Evolutionary conservation across 2,113 vertebrate genomes (phyloP).

Genomic region (Daubentonia madagascariensis): DNA sequence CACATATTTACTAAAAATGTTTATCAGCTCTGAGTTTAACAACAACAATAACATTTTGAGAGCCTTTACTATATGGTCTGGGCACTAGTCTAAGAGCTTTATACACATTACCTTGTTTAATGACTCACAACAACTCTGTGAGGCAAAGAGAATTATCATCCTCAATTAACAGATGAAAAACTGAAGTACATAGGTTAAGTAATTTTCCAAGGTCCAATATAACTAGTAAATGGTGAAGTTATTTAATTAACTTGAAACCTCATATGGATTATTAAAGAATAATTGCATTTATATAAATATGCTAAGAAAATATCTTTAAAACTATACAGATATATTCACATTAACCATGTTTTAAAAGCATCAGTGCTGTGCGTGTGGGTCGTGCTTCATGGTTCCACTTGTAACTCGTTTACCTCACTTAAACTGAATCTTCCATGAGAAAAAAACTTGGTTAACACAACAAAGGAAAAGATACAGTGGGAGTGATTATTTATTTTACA

Average conservation of each 20-base stretch:
- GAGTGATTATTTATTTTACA: background rate
- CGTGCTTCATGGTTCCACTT: background rate
- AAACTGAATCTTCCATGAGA: background rate
- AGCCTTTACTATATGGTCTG: background rate
- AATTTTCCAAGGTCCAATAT: background rate
- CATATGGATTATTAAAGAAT: background rate
- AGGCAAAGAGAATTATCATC: slow-evolving; percentile 33
- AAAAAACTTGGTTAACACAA: background rate
- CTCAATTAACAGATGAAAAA: background rate
- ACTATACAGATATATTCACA: background rate
- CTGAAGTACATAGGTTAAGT: background rate
- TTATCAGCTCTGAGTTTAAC: background rate
- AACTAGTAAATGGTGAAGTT: slow-evolving; percentile 8
- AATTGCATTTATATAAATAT: slow-evolving; percentile 5
- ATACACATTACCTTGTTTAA: background rate
- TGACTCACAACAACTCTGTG: background rate
- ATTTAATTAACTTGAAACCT: slow-evolving; percentile 45
- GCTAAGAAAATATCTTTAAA: background rate
- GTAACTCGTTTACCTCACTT: background rate
- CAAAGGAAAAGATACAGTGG: background rate
- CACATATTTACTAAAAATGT: background rate
- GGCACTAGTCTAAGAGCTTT: background rate
- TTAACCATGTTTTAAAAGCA: background rate
- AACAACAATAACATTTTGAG: background rate
- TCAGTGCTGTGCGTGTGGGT: background rate